Base-by-base conservation (phyloP, 2,113 vertebrate genomes). In the Marmota monax region DNA sequence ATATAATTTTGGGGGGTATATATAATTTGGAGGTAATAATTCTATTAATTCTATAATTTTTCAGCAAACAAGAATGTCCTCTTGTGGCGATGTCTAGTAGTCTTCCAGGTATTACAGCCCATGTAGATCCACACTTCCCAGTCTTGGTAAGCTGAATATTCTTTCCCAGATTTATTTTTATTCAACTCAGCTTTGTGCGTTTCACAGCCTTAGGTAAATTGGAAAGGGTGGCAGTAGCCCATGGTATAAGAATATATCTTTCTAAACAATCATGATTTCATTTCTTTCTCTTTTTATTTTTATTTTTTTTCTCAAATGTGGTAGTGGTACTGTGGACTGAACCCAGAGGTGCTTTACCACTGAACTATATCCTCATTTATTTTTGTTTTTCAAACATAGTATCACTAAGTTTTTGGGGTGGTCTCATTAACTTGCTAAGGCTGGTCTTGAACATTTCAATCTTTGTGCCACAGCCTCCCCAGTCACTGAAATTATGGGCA, bases 61-160 rank as follows among this genome's bases (percentile, higher is more conserved):
- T 84, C 48, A 92, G 29, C 73, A 92, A 90, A 22, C 70, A 53
- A 90, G 51, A 88, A 87, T 86, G 97, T 94, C 97, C 96, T 97
- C 97, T 97, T 78, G 92, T 96, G 97, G 95, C n/a, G 72, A 22
- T 22, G 27, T 18, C 5, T 11, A 56, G 56, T 61, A 95, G 51
- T 63, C 79, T 58, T 25, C 8, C 45, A 85, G 74, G 32, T 88
- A 17, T 18, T 42, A 16, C 12, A 3, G 10, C 45, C 58, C 4
- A 8, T 23, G 53, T 74, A 48, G 79, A n/a, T 87, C 29, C 32
- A 11, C 17, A 1, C 83, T 80, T 84, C 2, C 56, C 16, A 42
- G 45, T 23, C 8, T 10, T 74, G 56, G 32, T 63, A 78, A 82
- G 7, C 22, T 34, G 51, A 94, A 78, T 13, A 0, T 42, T 80